These are phyloP conservation scores for Erythrolamprus reginae DNA, from an alignment of 2,113 vertebrate genomes.

Conservation along the genomic window DNA sequence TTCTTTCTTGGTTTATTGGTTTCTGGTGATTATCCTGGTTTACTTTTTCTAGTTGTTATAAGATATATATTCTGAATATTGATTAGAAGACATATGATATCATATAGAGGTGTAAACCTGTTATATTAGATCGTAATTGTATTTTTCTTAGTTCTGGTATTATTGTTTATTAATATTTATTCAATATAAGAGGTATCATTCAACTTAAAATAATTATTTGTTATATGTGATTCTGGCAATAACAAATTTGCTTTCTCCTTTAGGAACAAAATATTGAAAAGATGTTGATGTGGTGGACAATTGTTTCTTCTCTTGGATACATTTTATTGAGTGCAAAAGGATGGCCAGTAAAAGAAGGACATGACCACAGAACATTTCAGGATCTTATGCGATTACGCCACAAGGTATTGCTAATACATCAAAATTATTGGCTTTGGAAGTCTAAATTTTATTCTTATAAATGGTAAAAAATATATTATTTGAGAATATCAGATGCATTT, in stretches of 20 bases:
- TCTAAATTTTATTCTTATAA: neutral
- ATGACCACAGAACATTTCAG: slow-evolving; percentile 57
- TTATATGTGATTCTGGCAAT: slow-evolving; percentile 14
- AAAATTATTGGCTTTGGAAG: neutral
- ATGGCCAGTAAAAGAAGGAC: slow-evolving; percentile 67
- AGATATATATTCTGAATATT: neutral
- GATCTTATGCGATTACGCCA: slow-evolving; percentile 67
- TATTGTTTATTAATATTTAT: neutral
- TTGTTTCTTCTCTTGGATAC: slow-evolving; percentile 65
- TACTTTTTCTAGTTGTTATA: neutral
- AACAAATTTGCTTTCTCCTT: slow-evolving; percentile 35
- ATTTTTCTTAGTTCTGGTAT: neutral
- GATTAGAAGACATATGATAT: neutral
- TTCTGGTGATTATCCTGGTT: neutral
- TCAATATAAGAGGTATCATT: neutral
- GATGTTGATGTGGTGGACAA: slow-evolving; percentile 67
- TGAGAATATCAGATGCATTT: neutral
- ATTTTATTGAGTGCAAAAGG: slow-evolving; percentile 63
- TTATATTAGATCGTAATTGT: neutral
- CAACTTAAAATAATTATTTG: neutral
- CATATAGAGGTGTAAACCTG: accelerated
- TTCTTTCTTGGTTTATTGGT: neutral
- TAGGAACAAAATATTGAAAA: slow-evolving; percentile 59
- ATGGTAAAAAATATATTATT: neutral
- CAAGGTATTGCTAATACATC: slow-evolving; percentile 64